phyloP scores from a whole-genome alignment of 35 echinoderm and acorn worm species.

The Lytechinus variegatus region DNA sequence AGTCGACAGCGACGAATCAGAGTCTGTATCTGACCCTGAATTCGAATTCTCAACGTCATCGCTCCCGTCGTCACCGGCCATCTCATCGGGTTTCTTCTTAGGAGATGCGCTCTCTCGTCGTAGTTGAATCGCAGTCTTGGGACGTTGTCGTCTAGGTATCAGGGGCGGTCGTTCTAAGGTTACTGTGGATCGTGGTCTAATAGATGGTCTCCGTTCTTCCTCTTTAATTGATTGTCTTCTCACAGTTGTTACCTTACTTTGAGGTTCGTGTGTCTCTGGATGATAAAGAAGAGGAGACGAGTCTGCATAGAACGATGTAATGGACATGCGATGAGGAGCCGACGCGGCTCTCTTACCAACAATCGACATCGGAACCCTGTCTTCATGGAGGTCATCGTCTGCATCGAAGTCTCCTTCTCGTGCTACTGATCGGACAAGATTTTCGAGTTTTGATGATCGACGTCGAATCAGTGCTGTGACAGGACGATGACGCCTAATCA shows the following conservation, averaged over 20 bases:
- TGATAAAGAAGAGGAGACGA: neutral
- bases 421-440: conserved; percentile 18
- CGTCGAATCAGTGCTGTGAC: conserved; percentile 37
- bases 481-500: neutral
- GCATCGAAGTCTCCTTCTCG: neutral
- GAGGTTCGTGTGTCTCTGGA: neutral
- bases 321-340: conserved; percentile 40
- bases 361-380: neutral
- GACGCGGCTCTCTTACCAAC: neutral
- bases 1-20: conserved; percentile 32
- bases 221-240: conserved; percentile 10
- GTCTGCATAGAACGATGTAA: conserved; percentile 44
- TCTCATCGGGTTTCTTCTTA: neutral
- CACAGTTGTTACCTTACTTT: neutral
- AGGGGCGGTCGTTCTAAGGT: neutral
- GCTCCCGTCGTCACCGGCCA: neutral
- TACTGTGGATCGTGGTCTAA: neutral
- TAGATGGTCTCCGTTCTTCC: neutral
- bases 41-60: conserved; percentile 12
- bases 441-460: conserved; percentile 6
- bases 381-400: neutral
- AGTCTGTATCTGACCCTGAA: neutral
- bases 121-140: neutral
- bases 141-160: neutral
- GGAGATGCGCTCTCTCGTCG: neutral